These are phyloP conservation scores for Brienomyrus longianalis DNA, from an alignment of 2,113 vertebrate genomes.

Conservation along the genomic window DNA sequence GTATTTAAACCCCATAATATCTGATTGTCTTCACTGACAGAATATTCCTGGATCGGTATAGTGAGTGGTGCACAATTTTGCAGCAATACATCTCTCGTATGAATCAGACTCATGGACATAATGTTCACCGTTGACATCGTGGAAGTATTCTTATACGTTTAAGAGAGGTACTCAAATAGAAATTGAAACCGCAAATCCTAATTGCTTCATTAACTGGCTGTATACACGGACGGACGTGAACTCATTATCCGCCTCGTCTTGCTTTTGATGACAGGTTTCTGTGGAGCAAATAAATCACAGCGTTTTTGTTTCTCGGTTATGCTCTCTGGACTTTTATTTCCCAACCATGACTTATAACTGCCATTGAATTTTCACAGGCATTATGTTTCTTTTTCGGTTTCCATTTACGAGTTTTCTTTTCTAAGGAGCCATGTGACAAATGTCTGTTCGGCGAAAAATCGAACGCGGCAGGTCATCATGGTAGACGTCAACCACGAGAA, in stretches of 20 bases:
- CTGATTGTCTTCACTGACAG: background rate
- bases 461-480: background rate
- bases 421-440: background rate
- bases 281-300: background rate
- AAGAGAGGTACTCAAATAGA: background rate
- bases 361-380: background rate
- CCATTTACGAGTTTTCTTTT: background rate
- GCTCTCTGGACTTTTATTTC: background rate
- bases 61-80: background rate
- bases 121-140: background rate
- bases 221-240: background rate
- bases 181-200: background rate
- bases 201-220: conserved; percentile 3
- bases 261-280: background rate
- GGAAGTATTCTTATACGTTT: background rate
- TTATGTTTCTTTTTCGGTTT: background rate
- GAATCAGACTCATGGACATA: background rate
- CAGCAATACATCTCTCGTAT: background rate
- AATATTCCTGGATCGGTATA: background rate
- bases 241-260: background rate
- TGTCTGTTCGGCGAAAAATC: background rate
- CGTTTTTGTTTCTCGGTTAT: background rate
- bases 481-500: background rate
- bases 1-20: background rate
- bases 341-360: background rate